Evolutionary conservation across 1,140 invertebrate genomes (phyloP), one percentile per base, ranked within the genome.

Genomic region (Charaxes varanes): DNA sequence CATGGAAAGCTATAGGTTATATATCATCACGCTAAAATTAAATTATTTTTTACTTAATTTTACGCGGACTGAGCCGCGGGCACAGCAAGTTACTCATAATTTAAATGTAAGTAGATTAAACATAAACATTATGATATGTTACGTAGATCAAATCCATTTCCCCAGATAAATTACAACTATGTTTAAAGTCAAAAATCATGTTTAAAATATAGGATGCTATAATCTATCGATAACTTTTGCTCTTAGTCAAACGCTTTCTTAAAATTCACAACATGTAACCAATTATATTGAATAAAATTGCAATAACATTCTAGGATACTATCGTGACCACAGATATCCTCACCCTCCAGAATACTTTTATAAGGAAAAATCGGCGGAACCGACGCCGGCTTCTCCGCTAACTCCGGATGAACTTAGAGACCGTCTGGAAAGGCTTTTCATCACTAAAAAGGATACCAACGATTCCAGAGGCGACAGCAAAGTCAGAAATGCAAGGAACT

Each of bases 401-500:
- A 78, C 74, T 0, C 78, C 84, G 0, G 79, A 72, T 15, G 84
- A 84, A 31, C 51, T 85, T 2, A 61, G 79, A 44, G 77, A 84
- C n/a, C 57, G 81, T 41, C 41, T 85, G 6, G 81, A 84, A 42
- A 64, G 76, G 41, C 41, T 84, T 0, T 85, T 85, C 24, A 53
- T 80, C 3, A 74, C 82, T 0, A 85, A 85, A 37, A 81, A 82
- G 31, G 73, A 71, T 2, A 34, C 41, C 6, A 49, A 67, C 3
- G 62, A 63, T 3, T 18, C 30, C 1, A 58, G 62, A 44, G 72
- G 77, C 10, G 71, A 73, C 0, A 45, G 21, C 0, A 72, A 69
- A 30, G 55, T 65, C 3, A 62, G 70, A 36, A 84, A 77, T 8
- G 82, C 76, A 3, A 80, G 87, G 52, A 88, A 88, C 53, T 88